Base-by-base conservation (phyloP, 2,797 vertebrate species). In the Pangasius djambal region DNA sequence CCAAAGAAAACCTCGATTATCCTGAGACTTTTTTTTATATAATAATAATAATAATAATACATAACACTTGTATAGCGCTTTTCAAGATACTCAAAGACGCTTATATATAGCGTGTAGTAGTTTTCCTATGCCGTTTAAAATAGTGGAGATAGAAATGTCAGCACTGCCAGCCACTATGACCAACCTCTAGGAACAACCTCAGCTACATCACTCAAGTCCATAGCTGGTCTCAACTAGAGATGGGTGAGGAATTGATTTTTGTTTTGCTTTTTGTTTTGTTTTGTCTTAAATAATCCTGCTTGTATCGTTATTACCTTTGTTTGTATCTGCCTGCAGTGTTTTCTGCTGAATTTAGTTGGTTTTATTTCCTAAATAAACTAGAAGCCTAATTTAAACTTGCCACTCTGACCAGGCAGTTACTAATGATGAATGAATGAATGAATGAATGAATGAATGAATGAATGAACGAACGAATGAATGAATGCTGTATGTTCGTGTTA, bases 1-100 rank as follows among this genome's bases (percentile, higher is more conserved):
- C 70, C 83, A 86, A 75, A 28, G 34, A 52, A 83, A 63, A 40
- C 57, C 77, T 81, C 22, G n/a, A 83, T 74, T 74, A 74, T 50
- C 67, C 8, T 13, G 31, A 85, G 31, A 87, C 28, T 1, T 57
- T 59, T 83, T 59, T 65, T 28, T 84, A n/a, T n/a, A n/a, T n/a
- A n/a, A n/a, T n/a, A n/a, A n/a, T n/a, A n/a, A n/a, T n/a, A n/a
- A n/a, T n/a, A n/a, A n/a, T n/a, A n/a, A n/a, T n/a, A n/a, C n/a
- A n/a, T n/a, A n/a, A n/a, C n/a, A n/a, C n/a, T n/a, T n/a, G n/a
- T n/a, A n/a, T n/a, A n/a, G n/a, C n/a, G n/a, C n/a, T n/a, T n/a
- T n/a, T n/a, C n/a, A n/a, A n/a, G n/a, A n/a, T n/a, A n/a, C n/a
- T n/a, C n/a, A n/a, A n/a, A n/a, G n/a, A n/a, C n/a, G n/a, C n/a